phyloP scores from a whole-genome alignment of 2,113 vertebrate species.

The Sitta europaea region DNA sequence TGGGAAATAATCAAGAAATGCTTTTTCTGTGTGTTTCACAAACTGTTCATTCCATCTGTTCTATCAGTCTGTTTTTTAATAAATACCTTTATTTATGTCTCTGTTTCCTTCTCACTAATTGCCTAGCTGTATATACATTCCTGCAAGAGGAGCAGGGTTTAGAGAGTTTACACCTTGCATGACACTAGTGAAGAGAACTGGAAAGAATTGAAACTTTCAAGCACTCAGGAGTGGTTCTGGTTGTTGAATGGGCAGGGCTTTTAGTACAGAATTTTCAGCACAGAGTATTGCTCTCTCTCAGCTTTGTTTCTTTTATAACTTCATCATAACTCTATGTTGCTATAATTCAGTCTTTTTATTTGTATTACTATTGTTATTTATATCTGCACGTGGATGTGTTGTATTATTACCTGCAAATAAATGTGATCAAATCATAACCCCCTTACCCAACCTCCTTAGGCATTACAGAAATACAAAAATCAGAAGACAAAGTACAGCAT shows the following conservation, averaged over 20 bases:
- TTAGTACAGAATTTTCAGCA: not conserved
- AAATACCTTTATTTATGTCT: not conserved
- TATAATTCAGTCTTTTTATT: not conserved
- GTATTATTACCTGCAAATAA: not conserved
- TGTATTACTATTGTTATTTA: not conserved
- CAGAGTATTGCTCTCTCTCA: not conserved
- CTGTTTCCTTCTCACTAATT: not conserved
- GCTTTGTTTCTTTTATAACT: not conserved
- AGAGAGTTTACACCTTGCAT: not conserved
- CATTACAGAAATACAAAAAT: not conserved
- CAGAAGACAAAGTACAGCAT: not conserved
- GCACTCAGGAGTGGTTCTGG: not conserved
- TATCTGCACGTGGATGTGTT: not conserved
- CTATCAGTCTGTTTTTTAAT: not conserved
- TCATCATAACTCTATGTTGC: not conserved
- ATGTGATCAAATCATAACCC: not conserved
- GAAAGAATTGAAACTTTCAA: not conserved
- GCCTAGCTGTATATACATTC: not conserved
- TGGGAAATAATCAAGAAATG: not conserved
- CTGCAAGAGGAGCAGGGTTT: not conserved
- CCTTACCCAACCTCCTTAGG: not conserved
- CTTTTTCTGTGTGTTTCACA: not conserved
- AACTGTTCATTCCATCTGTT: not conserved
- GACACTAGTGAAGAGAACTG: not conserved
- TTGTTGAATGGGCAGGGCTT: not conserved